Base-by-base conservation (phyloP, 2,797 vertebrate species). In the Parauchenoglanis punctatus region DNA sequence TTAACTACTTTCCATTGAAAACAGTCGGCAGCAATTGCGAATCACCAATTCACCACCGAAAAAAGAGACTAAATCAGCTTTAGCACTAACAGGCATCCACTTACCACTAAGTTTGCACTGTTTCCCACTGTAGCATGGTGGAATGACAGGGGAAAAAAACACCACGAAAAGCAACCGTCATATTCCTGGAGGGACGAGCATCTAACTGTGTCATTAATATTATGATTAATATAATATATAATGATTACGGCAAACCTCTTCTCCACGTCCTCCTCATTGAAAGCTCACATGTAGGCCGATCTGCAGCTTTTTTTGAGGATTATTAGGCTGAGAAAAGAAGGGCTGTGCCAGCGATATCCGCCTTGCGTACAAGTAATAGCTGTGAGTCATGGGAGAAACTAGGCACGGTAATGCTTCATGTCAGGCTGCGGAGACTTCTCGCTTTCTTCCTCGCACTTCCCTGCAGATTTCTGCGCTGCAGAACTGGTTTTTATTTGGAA, bases 401-500 rank as follows among this genome's bases (percentile, higher is more conserved):
- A 81, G 89, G 85, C 88, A 92, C 84, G 31, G 87, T 91, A 90
- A 95, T 92, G 92, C 87, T 92, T 94, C 92, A 93, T 87, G 90
- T 90, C 90, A 88, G 82, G 85, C 59, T 81, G 70, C 44, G 15
- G 76, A 81, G 88, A 89, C 84, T 76, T 89, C 88, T 85, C 86
- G 81, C 90, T 81, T 88, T 20, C 54, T 25, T 85, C 84, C 91
- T 84, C 44, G 70, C 88, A 81, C 87, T 85, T 85, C 91, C 89
- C 90, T 91, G 67, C 83, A 80, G 82, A 80, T 54, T 76, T 68
- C 86, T n/a, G 85, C 3, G 67, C 86, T 63, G 84, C 91, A 91
- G 87, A 81, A 86, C 85, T 75, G 81, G 89, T 91, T 92, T 92
- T 92, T 92, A 93, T 93, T 93, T 87, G 91, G 91, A 93, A 93